Evolutionary conservation across 2,113 vertebrate genomes (phyloP), one percentile per base, ranked within the genome.

Genomic region (Pontoporia blainvillei): DNA sequence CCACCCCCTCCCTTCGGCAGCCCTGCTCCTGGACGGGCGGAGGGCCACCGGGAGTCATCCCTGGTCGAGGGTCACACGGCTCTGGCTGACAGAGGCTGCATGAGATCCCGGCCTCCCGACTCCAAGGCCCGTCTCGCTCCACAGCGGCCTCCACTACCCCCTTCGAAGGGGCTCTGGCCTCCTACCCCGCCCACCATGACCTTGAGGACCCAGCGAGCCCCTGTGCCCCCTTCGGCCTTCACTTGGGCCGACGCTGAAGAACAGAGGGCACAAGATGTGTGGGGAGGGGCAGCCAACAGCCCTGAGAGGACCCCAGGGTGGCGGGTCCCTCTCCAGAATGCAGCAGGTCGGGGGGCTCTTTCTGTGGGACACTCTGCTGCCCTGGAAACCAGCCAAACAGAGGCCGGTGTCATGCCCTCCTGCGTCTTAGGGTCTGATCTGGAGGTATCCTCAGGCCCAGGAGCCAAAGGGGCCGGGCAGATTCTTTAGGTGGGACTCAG

Each of bases 251-350:
- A 86, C 41, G 1, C 61, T 9, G 23, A 34, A 79, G 71, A 46
- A 31, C 49, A 0, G 0, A 3, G 41, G 49, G 31, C 13, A 15
- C 0, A 1, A 76, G 61, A 18, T 5, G 44, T 17, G 52, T 17
- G 49, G 41, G 10, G 31, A 23, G 44, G 52, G 64, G 49, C 15
- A 2, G 64, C n/a, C 84, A 12, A 44, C 85, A 59, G 79, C 39
- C 67, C 21, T 14, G 8, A 39, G 36, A 15, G 83, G 14, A 44
- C n/a, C 20, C n/a, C 20, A 8, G 73, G 39, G 64, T 0, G 29
- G 41, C 27, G 20, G 36, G 67, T 27, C 21, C 39, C 41, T n/a
- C 5, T 29, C 36, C 46, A 11, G 61, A 31, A 34, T 31, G 57
- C 75, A 20, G 31, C 54, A 4, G 89, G 25, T 6, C 2, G 1